Evolutionary conservation across 1,140 invertebrate genomes (phyloP), one percentile per base, ranked within the genome.

Genomic region (Dolichoris vasculosae): DNA sequence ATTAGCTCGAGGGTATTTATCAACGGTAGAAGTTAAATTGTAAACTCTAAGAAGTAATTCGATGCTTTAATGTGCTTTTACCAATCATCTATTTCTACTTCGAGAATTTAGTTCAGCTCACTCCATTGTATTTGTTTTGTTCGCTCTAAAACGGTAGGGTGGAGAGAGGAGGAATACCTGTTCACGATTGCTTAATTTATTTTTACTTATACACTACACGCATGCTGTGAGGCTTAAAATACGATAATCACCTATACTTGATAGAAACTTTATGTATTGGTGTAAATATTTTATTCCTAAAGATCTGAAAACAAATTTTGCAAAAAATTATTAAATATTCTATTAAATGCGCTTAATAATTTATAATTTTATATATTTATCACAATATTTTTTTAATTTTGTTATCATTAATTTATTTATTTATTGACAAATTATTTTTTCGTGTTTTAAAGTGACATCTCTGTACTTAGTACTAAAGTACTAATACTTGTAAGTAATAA

Each of bases 181-280:
- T 75, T 40, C 26, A 6, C 35, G 26, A n/a, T 23, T 17, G 30
- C 51, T 51, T 82, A 82, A 71, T 82, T 82, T 71, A 82, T 71
- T 69, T 82, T 71, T 64, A 1, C 63, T 79, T 55, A 63, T 43
- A 64, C 40, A 46, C 26, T 80, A 32, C 23, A 0, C 1, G 6
- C n/a, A 2, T 75, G 9, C 26, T 32, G 51, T n/a, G 7, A 51
- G 11, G 15, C 51, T 82, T 51, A 71, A 82, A 82, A 71, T 17
- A 64, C 30, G 30, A 69, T 51, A 30, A 82, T 81, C 46, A 69
- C 30, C 78, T 81, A 81, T 51, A 71, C 43, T 71, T 59, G 40
- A 67, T 7, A 35, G 11, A 30, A 35, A 38, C 63, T 32, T 20
- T 30, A 59, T 59, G 23, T 38, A 40, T 55, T 32, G 13, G n/a